Evolutionary conservation across 2,888 invertebrate species (phyloP), one percentile per base, ranked within the genome.

Genomic region (Amitus sp.): DNA sequence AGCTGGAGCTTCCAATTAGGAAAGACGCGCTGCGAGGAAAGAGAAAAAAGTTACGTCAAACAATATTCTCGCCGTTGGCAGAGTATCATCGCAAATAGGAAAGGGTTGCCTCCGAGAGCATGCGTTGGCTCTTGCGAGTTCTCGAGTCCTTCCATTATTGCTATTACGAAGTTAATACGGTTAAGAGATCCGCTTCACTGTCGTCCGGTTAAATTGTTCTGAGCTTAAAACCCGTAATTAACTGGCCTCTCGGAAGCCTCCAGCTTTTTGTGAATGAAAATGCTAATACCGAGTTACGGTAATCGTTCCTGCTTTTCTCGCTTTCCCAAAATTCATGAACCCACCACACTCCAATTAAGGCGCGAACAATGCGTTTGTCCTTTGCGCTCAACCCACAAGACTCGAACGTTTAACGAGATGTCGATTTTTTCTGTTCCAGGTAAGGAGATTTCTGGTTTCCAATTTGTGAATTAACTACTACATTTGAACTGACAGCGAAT

Each of bases 191-290:
- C 59, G 54, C 49, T 68, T 69, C 60, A 66, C 67, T 59, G 65
- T 52, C 49, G 65, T 5, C 56, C 62, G 45, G 50, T 46, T 50
- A 59, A 66, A 67, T 67, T 50, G 54, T 53, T 51, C 45, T 64
- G 45, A 47, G 53, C 65, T 66, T 64, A 67, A 68, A 68, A 63
- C 59, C 56, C 60, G 53, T 69, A 67, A 70, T 71, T 73, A 69
- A 65, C 55, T 53, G 58, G 37, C 47, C 59, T 62, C 52, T 68
- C 3, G 3, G 23, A 5, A 23, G n/a, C 23, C 23, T 7, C 23
- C 23, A 5, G 23, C 23, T 23, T 23, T 23, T 23, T 23, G 23
- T 23, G 4, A 7, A 23, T 23, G 23, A 23, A 23, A 23, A 23
- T 23, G 23, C 23, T 23, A 23, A 23, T 23, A 23, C 7, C 23